Evolutionary conservation across 1,140 invertebrate genomes (phyloP), one percentile per base, ranked within the genome.

Genomic region (Micrasema minimum): DNA sequence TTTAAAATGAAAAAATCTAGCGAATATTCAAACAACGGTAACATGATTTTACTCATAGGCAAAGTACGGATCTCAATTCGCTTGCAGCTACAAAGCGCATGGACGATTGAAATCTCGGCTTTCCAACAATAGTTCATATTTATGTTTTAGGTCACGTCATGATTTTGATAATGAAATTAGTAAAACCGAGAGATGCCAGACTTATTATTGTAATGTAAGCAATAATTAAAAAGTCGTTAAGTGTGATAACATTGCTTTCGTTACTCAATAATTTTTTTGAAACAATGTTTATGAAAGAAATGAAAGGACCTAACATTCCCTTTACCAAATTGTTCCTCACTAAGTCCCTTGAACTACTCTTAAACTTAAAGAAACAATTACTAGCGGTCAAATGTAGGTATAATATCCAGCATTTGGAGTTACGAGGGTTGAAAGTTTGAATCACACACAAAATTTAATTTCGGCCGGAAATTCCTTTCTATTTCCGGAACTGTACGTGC

Each of bases 401-500:
- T n/a, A n/a, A n/a, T n/a, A n/a, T n/a, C n/a, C n/a, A n/a, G n/a
- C n/a, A n/a, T n/a, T n/a, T n/a, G n/a, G n/a, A n/a, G n/a, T n/a
- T n/a, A n/a, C n/a, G n/a, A n/a, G n/a, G n/a, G n/a, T n/a, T n/a
- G n/a, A n/a, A n/a, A n/a, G n/a, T n/a, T n/a, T n/a, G n/a, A n/a
- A n/a, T n/a, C n/a, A n/a, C n/a, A n/a, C n/a, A n/a, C n/a, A n/a
- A n/a, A n/a, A n/a, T n/a, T n/a, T n/a, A n/a, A n/a, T n/a, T n/a
- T n/a, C n/a, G 9, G 43, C 43, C 43, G 43, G 48, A 50, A 4
- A 16, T 50, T 1, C 38, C 62, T 16, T 14, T 48, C 62, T 7
- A 10, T 65, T 65, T 50, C 43, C 62, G 41, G 14, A 12, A 51
- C 50, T 53, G 65, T 66, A 48, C 65, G 43, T 66, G 65, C 65